Evolutionary conservation across 2,797 vertebrate species (phyloP), one percentile per base, ranked within the genome.

Genomic region (Rallus crepitans): DNA sequence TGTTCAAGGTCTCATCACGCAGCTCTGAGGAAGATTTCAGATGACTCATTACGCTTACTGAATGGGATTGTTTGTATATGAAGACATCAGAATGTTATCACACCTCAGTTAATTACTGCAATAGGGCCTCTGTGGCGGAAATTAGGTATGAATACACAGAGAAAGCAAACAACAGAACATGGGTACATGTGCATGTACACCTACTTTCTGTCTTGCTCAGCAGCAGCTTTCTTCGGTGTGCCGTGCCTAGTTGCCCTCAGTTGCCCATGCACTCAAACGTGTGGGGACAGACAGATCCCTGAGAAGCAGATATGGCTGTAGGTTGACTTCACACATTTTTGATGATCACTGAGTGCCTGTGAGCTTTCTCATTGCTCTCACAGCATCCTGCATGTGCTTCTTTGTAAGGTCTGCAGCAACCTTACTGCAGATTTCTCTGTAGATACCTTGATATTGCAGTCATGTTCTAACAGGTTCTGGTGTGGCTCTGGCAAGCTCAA

Each of bases 211-310:
- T 47, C 52, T 77, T 39, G 16, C 18, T 70, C 20, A 28, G 53
- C 0, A 3, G 23, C 10, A 35, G 9, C 48, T 55, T 47, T 50
- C 33, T 80, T 66, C 33, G 39, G 30, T 33, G 31, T 3, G 2
- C 13, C 31, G 12, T 53, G 52, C 52, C 17, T 66, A 7, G 37
- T 9, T 64, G 28, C 8, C 20, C 37, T 60, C 48, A 31, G 50
- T 4, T 5, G 30, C 7, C 28, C 57, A 39, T 0, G 4, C 0
- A 0, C 14, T 59, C 33, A 12, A 21, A 6, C 3, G 3, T 5
- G 31, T 24, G 28, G 28, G 23, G 8, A 59, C 47, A 55, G 23
- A 65, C 2, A 33, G 69, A 16, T 1, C 20, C 3, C 19, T 7
- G 25, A 69, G 39, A 25, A 64, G 25, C 21, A 31, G 47, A 4